A percentile compares a stretch with the other conserved stretches of the same genome.
These are phyloP conservation scores for Lepidocyrtinus sp. DNA, from an alignment of 2,888 invertebrate genomes.

Conservation along the genomic window DNA sequence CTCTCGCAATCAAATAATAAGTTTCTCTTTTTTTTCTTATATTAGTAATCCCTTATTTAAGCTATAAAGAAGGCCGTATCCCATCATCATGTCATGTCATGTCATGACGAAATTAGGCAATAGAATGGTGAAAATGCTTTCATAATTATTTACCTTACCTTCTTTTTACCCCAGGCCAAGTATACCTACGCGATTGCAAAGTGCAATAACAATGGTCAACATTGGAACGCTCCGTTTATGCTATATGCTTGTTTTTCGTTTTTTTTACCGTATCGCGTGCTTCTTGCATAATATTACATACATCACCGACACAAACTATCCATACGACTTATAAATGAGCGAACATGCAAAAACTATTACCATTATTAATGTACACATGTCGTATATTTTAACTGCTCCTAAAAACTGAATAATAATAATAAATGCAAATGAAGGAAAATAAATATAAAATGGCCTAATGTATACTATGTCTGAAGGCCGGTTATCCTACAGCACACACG, in stretches of 20 bases:
- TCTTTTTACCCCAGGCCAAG: not conserved
- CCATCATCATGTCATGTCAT: conserved; percentile 45
- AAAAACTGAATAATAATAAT: conserved; percentile 28
- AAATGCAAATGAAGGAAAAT: conserved; percentile 43
- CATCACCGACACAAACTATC: conserved; percentile 9
- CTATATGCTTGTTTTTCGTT: not conserved
- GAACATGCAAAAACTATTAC: conserved; percentile 19
- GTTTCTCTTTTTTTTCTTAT: conserved; percentile 23
- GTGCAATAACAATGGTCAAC: no score
- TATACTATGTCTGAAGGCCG: conserved; percentile 24
- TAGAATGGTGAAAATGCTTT: conserved; percentile 9
- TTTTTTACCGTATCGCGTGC: conserved; percentile 50
- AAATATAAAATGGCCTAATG: conserved; percentile 53
- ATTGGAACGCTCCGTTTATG: not conserved
- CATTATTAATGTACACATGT: conserved; percentile 12
- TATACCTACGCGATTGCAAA: conserved; percentile 13
- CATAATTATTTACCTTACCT: conserved; percentile 11
- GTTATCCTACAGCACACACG: not conserved
- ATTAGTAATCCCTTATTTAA: conserved; percentile 44
- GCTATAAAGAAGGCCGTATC: conserved; percentile 46
- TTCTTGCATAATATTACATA: conserved; percentile 48
- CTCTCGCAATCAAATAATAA: conserved; percentile 15
- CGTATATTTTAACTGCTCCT: conserved; percentile 9
- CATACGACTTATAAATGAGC: conserved; percentile 8
- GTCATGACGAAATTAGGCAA: conserved; percentile 52